These are phyloP conservation scores for Dasyprocta punctata DNA, from an alignment of 2,113 vertebrate species.

Conservation along the genomic window DNA sequence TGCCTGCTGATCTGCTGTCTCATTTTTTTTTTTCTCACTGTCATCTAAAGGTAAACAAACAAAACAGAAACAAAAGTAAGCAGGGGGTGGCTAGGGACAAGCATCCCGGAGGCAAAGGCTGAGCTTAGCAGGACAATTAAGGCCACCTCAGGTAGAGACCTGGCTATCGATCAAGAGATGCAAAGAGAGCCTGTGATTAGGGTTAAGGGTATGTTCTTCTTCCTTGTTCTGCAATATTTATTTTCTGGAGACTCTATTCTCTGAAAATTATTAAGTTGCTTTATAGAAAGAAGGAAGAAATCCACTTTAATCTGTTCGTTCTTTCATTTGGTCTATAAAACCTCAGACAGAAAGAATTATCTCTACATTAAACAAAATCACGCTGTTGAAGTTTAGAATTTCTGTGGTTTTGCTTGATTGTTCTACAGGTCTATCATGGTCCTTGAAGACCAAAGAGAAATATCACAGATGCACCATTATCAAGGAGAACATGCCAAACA, in stretches of 20 bases:
- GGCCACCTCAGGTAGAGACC: not conserved
- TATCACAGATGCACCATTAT: slow-evolving; percentile 36
- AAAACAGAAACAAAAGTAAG: slow-evolving; percentile 82
- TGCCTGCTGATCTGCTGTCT: slow-evolving; percentile 90
- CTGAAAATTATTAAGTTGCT: slow-evolving; percentile 11
- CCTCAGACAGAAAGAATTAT: slow-evolving; percentile 7
- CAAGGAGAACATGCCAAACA: not conserved
- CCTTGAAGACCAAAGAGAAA: slow-evolving; percentile 54
- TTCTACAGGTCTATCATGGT: not conserved
- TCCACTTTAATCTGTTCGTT: not conserved
- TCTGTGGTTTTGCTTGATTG: not conserved
- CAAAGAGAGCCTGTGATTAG: not conserved
- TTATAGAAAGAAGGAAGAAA: not conserved
- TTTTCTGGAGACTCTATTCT: slow-evolving; percentile 36
- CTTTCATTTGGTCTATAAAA: slow-evolving; percentile 55
- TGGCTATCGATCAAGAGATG: not conserved
- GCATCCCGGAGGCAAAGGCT: slow-evolving; percentile 48
- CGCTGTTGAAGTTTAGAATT: not conserved
- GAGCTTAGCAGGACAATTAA: slow-evolving; percentile 48
- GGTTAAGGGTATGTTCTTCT: not conserved
- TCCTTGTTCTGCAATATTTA: not conserved
- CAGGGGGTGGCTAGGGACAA: slow-evolving; percentile 61
- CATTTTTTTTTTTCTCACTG: slow-evolving; percentile 93
- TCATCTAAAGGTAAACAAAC: slow-evolving; percentile 87
- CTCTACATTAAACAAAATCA: slow-evolving; percentile 41